Base-by-base conservation (phyloP, 2,113 vertebrate genomes). In the Phalacrocorax carbo region DNA sequence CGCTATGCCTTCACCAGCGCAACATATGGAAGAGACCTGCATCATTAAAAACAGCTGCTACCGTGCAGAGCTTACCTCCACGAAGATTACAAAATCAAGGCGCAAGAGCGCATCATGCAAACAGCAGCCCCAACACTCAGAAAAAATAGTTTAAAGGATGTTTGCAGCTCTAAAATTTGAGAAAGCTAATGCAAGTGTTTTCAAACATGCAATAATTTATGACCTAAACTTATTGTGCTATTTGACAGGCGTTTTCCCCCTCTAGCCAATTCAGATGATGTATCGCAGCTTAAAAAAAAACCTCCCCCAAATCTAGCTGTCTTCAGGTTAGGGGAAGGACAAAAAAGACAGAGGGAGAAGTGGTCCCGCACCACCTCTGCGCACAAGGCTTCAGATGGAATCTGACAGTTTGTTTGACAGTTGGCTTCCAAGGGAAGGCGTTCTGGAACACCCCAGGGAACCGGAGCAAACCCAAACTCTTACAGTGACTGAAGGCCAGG, bases 341-440 rank as follows among this genome's bases (percentile, higher is more conserved):
- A 16, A 9, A 16, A 9, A 58, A 42, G 6, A 46, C 46, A 1
- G 10, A 29, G 4, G 16, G 5, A 61, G n/a, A 16, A 65, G 55
- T 5, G 0, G 36, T 3, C 11, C 0, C 3, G 5, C 25, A 38
- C 13, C 10, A n/a, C 15, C 34, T 46, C 68, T 20, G 29, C 42
- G 34, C 55, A 16, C 4, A 5, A 10, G 29, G 5, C 11, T 64
- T 19, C 48, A 36, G 54, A 66, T 1, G 2, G 29, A 27, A 40
- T 7, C 42, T 7, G 5, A 34, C 29, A n/a, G 16, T 8, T 27
- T 44, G 32, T 13, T 4, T 21, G 25, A 27, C 21, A 40, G 44
- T 25, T 65, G 1, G 1, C 3, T 9, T 12, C 54, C 40, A 36
- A 2, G 3, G 3, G 8, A 36, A 22, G 5, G 12, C 6, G 3